A percentile compares a stretch with the other conserved stretches of the same genome.
Evolutionary conservation across 2,797 vertebrate species (phyloP).

Genomic region (Cygnus olor): DNA sequence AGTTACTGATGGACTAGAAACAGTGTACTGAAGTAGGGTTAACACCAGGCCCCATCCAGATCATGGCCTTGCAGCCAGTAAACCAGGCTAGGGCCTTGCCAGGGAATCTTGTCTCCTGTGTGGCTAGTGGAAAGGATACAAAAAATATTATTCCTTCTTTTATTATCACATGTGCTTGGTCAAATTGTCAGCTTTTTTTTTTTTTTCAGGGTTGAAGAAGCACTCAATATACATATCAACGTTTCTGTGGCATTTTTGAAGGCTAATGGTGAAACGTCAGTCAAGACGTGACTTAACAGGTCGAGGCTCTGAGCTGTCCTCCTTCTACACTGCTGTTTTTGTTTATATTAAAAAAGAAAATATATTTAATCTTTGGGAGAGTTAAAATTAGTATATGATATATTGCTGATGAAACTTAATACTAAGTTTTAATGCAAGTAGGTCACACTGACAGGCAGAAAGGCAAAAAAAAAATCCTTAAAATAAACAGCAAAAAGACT

Average conservation of each 20-base stretch:
- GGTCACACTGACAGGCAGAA: not conserved
- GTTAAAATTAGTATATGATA: not conserved
- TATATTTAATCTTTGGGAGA: not conserved
- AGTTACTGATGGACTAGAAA: not conserved
- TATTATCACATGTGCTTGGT: not conserved
- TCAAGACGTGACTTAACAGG: not conserved
- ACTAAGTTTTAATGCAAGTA: not conserved
- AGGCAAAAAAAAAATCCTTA: not conserved
- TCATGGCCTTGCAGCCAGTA: not conserved
- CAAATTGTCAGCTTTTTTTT: not conserved
- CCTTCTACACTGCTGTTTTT: not conserved
- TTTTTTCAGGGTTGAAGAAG: not conserved
- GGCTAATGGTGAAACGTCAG: not conserved
- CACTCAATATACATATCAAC: not conserved
- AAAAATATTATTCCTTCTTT: not conserved
- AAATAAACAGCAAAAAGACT: not conserved
- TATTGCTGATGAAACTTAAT: not conserved
- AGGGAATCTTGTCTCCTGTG: not conserved
- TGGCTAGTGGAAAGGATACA: not conserved
- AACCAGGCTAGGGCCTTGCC: not conserved
- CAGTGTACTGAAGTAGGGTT: fast-evolving
- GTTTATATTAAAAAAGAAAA: not conserved
- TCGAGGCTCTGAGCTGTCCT: not conserved
- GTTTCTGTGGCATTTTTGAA: not conserved
- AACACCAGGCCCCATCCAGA: not conserved